Base-by-base conservation (phyloP, 2,797 vertebrate species). In the Prunella strophiata region DNA sequence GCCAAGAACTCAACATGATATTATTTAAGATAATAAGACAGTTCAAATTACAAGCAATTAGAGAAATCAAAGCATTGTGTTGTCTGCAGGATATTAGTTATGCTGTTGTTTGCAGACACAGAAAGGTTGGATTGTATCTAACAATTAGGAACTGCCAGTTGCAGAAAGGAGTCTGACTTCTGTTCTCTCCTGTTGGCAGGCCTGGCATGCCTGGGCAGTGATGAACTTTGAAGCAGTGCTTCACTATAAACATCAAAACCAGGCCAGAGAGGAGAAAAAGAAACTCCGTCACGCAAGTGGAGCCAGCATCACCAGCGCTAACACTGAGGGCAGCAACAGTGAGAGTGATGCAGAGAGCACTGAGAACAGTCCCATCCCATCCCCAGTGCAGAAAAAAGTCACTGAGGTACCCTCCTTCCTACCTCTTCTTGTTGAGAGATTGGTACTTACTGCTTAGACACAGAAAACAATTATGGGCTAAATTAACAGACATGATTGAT, bases 161-260 rank as follows among this genome's bases (percentile, higher is more conserved):
- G 76, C 59, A 76, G 63, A 67, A 63, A 81, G 48, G 42, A 52
- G 52, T 91, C 26, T 93, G 79, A 51, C 45, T 82, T 68, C 1
- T 58, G 9, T 59, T 40, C 43, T 93, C 34, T 89, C 19, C 11
- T 74, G 29, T 54, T 76, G 36, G 26, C 97, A 99, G 99, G 99
- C 99, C 71, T 99, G 99, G 99, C 99, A 99, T 1, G 99, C 99
- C 2, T 99, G 99, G 99, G 99, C 99, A 2, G 99, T 99, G 96
- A 99, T 99, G 99, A 99, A 99, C 96, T 99, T 99, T 14, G 99
- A 99, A 91, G 99, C 99, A 0, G 99, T 99, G 85, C 98, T 99
- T 30, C 99, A 99, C 97, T 99, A 99, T 97, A 99, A 99, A 90
- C 99, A 99, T 82, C 99, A 99, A 94, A 99, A 99, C 98, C 98